These are phyloP conservation scores for Amblyteles armatorius DNA, from an alignment of 2,888 invertebrate genomes.

Conservation along the genomic window DNA sequence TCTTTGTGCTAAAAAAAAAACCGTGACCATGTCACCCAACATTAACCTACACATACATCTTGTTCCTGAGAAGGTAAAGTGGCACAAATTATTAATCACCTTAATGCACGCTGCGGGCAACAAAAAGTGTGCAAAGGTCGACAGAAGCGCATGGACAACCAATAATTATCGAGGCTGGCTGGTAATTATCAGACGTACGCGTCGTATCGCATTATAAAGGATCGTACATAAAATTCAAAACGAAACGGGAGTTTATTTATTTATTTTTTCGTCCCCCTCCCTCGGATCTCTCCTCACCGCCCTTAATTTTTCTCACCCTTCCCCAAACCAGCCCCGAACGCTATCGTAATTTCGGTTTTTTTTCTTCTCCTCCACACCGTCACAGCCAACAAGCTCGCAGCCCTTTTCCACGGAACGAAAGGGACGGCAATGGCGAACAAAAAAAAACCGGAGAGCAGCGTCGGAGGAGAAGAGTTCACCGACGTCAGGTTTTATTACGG, in stretches of 20 bases:
- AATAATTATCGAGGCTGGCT: conserved; percentile 68
- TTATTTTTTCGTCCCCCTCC: conserved; percentile 33
- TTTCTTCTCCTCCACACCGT: background rate
- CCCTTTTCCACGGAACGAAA: conserved; percentile 22
- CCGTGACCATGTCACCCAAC: background rate
- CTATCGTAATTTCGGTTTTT: conserved; percentile 19
- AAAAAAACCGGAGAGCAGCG: conserved; percentile 7
- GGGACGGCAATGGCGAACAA: conserved; percentile 14
- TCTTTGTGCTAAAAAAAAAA: too few relatives aligned
- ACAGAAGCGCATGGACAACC: conserved; percentile 24
- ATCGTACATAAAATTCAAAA: conserved; percentile 74
- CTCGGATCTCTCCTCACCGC: conserved; percentile 27
- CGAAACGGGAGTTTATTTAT: conserved; percentile 29
- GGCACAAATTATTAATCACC: conserved; percentile 56
- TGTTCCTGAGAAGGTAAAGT: conserved; percentile 37
- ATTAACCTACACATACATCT: conserved; percentile 7
- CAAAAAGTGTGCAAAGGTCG: conserved; percentile 48
- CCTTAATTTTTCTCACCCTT: conserved; percentile 53
- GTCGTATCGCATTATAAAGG: conserved; percentile 79
- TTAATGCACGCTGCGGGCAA: conserved; percentile 20
- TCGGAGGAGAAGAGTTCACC: conserved; percentile 68
- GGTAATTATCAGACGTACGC: conserved; percentile 80
- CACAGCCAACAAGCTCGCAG: background rate
- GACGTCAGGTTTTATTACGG: conserved; percentile 84
- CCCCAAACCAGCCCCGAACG: conserved; percentile 39